A percentile compares a stretch with the other conserved stretches of the same genome.
phyloP scores from a whole-genome alignment of 1,140 invertebrate genomes.

The Berghia stephanieae region DNA sequence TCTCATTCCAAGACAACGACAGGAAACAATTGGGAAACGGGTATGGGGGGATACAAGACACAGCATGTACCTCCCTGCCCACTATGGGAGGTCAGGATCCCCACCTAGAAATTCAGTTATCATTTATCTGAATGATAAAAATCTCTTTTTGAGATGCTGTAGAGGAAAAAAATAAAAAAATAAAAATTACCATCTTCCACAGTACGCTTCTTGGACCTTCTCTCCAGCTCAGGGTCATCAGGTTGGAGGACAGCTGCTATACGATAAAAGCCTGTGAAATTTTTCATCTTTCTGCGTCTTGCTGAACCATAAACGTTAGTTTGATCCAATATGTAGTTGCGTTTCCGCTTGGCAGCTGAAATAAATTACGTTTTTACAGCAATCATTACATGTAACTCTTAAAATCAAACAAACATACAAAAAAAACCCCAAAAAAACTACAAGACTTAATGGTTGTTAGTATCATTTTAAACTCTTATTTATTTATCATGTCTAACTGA shows the following conservation, averaged over 20 bases:
- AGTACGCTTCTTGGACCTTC: slow-evolving; percentile 79
- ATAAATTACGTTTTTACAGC: slow-evolving; percentile 2
- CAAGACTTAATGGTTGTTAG: too few relatives aligned
- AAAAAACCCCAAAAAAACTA: too few relatives aligned
- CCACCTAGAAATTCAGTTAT: background rate
- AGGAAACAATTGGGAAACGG: too few relatives aligned
- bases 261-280: slow-evolving; percentile 88
- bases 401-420: too few relatives aligned
- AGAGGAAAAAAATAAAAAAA: slow-evolving; percentile 3
- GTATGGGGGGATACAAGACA: too few relatives aligned
- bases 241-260: slow-evolving; percentile 88
- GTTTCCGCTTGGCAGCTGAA: slow-evolving; percentile 75
- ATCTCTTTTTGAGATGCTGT: background rate
- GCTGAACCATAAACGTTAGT: slow-evolving; percentile 93
- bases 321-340: slow-evolving; percentile 96
- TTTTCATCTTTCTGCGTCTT: slow-evolving; percentile 92
- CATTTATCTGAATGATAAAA: background rate
- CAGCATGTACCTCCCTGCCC: too few relatives aligned
- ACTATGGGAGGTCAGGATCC: too few relatives aligned
- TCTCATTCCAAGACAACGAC: too few relatives aligned
- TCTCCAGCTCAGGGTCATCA: slow-evolving; percentile 84
- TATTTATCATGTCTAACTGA: too few relatives aligned
- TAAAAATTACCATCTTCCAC: slow-evolving; percentile 79
- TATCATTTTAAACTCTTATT: too few relatives aligned
- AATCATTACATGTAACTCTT: too few relatives aligned